Conservation (phyloP, 2,888 invertebrate species). For the Pedicia rivosa region DNA sequence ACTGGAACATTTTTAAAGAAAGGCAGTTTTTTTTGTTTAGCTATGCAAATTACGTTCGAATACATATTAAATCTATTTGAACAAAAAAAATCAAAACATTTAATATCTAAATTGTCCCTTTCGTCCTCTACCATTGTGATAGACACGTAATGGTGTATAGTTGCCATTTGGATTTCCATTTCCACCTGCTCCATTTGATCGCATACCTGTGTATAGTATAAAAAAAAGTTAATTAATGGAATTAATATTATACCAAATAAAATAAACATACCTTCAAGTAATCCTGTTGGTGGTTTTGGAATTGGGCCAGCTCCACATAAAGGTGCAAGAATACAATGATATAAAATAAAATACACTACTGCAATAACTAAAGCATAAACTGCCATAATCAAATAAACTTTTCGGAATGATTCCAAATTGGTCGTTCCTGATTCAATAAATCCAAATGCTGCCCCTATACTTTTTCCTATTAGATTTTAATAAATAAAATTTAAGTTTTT, state of each 20-base stretch:
- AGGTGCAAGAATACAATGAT: slow-evolving; percentile 59
- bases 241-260: slow-evolving; percentile 1
- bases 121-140: slow-evolving; percentile 63
- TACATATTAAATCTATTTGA: too few relatives aligned
- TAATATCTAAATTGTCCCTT: slow-evolving; percentile 72
- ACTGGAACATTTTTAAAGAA: too few relatives aligned
- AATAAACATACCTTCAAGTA: slow-evolving; percentile 33
- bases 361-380: slow-evolving; percentile 47
- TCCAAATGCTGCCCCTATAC: slow-evolving; percentile 53
- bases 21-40: too few relatives aligned
- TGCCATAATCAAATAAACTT: slow-evolving; percentile 47
- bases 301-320: slow-evolving; percentile 51
- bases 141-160: slow-evolving; percentile 64
- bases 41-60: too few relatives aligned
- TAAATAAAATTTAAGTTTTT: too few relatives aligned
- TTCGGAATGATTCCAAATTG: slow-evolving; percentile 31
- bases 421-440: too few relatives aligned
- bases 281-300: slow-evolving; percentile 43
- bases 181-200: slow-evolving; percentile 16
- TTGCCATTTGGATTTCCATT: slow-evolving; percentile 42
- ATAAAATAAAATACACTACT: slow-evolving; percentile 49
- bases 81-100: slow-evolving; percentile 13
- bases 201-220: slow-evolving; percentile 13
- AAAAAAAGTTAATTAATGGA: slow-evolving; percentile 7
- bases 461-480: too few relatives aligned